Evolutionary conservation across 2,797 vertebrate genomes (phyloP), one percentile per base, ranked within the genome.

Genomic region (Pogonophryne albipinna): DNA sequence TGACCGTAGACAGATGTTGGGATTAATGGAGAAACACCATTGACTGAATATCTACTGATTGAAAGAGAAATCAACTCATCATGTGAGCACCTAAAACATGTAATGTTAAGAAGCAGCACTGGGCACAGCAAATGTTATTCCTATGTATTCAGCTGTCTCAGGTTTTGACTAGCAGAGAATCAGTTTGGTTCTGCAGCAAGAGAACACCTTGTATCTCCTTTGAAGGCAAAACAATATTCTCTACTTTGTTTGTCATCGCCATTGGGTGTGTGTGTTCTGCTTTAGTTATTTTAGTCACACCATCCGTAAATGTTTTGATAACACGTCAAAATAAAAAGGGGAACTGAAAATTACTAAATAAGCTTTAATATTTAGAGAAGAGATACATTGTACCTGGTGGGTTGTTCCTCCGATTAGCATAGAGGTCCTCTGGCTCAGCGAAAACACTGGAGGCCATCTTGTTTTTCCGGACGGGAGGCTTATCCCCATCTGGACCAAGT

Each of bases 391-490:
- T 89, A 96, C 95, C 95, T 87, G 95, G 95, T 66, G 95, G 95
- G 75, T 96, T 96, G 92, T 95, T 96, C 93, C 95, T 94, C 80
- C 95, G 92, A 83, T 94, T 95, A 58, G 94, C 94, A 16, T 96
- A 97, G 82, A 82, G 96, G 91, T 99, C 97, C 80, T 99, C 97
- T 12, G 97, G 95, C 80, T 97, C 96, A 59, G 96, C 97, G 50
- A 99, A 99, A 92, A 99, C 98, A 87, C 92, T 98, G 72, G 98
- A 99, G 77, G 97, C 97, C 96, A 98, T 99, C 87, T 97, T 99
- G 93, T 98, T 95, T 94, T 95, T 96, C 85, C 96, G 94, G 67
- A 88, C 79, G 1, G 92, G 90, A 1, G 96, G 94, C 82, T 96
- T 93, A 44, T 97, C 96, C 74, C 97, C 95, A 0, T 97, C 97